Percentiles rank a stretch among this genome's conserved stretches.
These are phyloP conservation scores for Morus bassanus DNA, from an alignment of 2,797 vertebrate genomes.

Conservation along the genomic window DNA sequence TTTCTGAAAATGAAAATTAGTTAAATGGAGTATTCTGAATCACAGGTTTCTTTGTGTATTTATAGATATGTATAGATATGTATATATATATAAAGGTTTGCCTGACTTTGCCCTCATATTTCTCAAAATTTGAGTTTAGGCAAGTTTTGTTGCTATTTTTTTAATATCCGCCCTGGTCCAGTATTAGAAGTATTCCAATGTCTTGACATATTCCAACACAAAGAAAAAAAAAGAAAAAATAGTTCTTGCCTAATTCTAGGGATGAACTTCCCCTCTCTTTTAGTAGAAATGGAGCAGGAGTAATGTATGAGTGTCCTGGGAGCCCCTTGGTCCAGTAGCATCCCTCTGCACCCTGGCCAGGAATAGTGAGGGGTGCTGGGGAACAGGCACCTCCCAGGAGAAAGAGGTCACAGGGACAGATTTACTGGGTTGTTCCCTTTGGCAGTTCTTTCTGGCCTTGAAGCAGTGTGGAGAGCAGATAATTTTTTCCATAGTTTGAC, in stretches of 20 bases:
- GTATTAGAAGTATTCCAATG: not conserved
- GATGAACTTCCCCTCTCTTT: not conserved
- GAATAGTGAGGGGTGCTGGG: not conserved
- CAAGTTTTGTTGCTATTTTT: not conserved
- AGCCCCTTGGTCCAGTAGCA: not conserved
- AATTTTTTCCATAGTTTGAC: not conserved
- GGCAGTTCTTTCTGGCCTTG: not conserved
- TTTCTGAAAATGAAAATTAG: not conserved
- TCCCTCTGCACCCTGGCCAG: not conserved
- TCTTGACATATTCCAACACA: not conserved
- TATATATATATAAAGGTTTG: not conserved
- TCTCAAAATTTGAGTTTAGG: not conserved
- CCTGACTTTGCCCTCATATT: not conserved
- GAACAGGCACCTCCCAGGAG: not conserved
- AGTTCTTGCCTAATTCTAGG: not conserved
- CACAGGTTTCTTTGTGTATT: not conserved
- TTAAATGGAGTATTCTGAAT: not conserved
- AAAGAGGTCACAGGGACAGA: not conserved
- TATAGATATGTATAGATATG: not conserved
- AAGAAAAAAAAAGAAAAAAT: not conserved
- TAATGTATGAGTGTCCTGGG: not conserved
- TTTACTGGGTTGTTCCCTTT: not conserved
- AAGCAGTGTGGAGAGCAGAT: not conserved
- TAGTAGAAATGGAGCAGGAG: not conserved
- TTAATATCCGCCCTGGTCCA: not conserved